phyloP scores from a whole-genome alignment of 1,140 invertebrate genomes.

The Megalonaias nervosa region DNA sequence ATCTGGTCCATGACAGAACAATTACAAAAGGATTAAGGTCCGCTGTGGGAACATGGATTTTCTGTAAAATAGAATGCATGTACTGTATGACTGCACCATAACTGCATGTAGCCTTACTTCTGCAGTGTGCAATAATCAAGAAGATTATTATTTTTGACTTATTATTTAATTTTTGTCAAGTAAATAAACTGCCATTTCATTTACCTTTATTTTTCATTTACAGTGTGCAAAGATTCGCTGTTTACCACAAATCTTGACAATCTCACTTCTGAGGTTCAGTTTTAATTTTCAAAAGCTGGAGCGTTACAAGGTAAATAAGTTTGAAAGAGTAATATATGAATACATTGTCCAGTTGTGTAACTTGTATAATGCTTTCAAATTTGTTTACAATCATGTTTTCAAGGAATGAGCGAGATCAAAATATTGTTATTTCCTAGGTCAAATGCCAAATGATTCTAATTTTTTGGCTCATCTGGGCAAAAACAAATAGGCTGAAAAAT shows the following conservation, averaged over 20 bases:
- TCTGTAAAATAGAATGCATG: too few relatives aligned
- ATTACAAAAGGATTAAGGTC: too few relatives aligned
- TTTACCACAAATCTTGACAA: constrained; percentile 66
- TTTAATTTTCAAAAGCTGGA: constrained; percentile 65
- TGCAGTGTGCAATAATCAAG: not conserved
- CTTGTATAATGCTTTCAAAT: not conserved
- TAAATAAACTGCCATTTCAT: too few relatives aligned
- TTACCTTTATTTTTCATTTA: constrained; percentile 9
- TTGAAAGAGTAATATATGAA: too few relatives aligned
- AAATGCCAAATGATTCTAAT: too few relatives aligned
- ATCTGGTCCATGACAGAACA: too few relatives aligned
- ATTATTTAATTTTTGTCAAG: too few relatives aligned
- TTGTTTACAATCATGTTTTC: not conserved
- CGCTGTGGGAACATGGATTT: too few relatives aligned
- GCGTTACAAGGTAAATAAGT: constrained; percentile 56
- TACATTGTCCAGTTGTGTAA: not conserved
- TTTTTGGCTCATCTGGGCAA: too few relatives aligned
- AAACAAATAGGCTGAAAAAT: too few relatives aligned
- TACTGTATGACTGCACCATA: not conserved
- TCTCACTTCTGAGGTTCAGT: constrained; percentile 68
- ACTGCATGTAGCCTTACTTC: not conserved
- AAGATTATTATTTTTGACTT: too few relatives aligned
- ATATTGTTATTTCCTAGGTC: too few relatives aligned
- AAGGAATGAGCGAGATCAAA: not conserved
- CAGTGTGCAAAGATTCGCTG: constrained; percentile 65